Evolutionary conservation across 2,888 invertebrate genomes (phyloP), one percentile per base, ranked within the genome.

Genomic region (Escarpia spicata): DNA sequence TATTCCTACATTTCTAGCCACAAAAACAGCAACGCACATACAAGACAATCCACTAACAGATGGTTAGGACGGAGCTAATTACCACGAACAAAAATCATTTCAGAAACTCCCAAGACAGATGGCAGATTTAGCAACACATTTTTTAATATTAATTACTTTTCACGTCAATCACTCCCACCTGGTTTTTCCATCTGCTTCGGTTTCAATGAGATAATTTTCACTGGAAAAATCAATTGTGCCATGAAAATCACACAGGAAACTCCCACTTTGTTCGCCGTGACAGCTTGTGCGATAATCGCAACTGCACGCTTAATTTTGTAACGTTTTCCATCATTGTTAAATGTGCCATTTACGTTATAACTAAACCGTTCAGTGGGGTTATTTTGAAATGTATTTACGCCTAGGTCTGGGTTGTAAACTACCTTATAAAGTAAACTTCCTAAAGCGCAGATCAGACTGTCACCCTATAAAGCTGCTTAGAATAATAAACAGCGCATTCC

Each of bases 81-180:
- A 75, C 75, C 75, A 19, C 75, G n/a, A 75, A 75, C 75, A 75
- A 75, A 75, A 75, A 75, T 75, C 75, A 75, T 26, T 75, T 75
- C 26, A 19, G 26, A 75, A 75, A 75, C 3, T 75, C 26, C 75
- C 75, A 26, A 75, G 6, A 75, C 75, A 75, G 75, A 75, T 75
- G 75, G 75, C 75, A 3, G 26, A 75, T 26, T 75, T 26, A 26
- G 75, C 75, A 19, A 60, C 26, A 75, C 75, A 75, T 3, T 75
- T 75, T 75, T 75, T 75, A 75, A 75, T 26, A 75, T 75, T 75
- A 75, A 75, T 75, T 75, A 75, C 75, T 26, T 75, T 75, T 75
- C 75, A 75, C 26, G 75, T 75, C 75, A 4, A 26, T 75, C 75
- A 52, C 37, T 52, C 52, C 52, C 52, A 52, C 52, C 52, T 52